phyloP scores from a whole-genome alignment of 1,140 invertebrate species.

The Solen grandis region DNA sequence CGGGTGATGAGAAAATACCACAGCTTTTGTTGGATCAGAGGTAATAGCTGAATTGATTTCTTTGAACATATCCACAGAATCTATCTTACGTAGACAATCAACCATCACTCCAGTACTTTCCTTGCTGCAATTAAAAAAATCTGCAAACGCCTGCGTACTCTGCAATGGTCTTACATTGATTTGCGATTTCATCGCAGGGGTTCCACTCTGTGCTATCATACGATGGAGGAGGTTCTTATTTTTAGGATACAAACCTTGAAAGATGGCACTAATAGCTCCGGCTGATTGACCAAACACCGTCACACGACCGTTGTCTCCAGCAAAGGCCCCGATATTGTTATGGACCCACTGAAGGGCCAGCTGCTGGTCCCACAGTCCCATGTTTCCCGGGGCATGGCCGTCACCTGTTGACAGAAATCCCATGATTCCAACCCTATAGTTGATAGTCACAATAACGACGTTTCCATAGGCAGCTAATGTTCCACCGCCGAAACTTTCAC shows the following conservation, averaged over 20 bases:
- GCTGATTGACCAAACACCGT: constrained; percentile 87
- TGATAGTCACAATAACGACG: too few relatives aligned
- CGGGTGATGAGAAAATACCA: constrained; percentile 17
- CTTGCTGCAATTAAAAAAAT: constrained; percentile 20
- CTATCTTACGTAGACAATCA: too few relatives aligned
- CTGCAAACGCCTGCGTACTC: too few relatives aligned
- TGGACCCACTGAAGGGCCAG: too few relatives aligned
- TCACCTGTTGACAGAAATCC: too few relatives aligned
- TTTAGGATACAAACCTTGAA: constrained; percentile 62
- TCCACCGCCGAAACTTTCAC: too few relatives aligned
- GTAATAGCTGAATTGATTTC: too few relatives aligned
- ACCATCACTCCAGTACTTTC: constrained; percentile 13
- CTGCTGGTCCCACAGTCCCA: constrained; percentile 88
- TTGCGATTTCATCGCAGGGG: constrained; percentile 34
- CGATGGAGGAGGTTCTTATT: constrained; percentile 59
- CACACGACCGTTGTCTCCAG: constrained; percentile 85
- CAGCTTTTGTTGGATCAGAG: constrained; percentile 25
- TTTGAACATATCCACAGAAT: too few relatives aligned
- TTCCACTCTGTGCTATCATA: constrained; percentile 61
- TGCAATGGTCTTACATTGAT: constrained; percentile 24
- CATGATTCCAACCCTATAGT: too few relatives aligned
- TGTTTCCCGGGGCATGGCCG: too few relatives aligned
- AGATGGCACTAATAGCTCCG: constrained; percentile 52
- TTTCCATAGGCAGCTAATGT: too few relatives aligned
- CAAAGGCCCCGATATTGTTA: too few relatives aligned